These are phyloP conservation scores for Limnephilus auricula DNA, from an alignment of 2,888 invertebrate species.

Conservation along the genomic window DNA sequence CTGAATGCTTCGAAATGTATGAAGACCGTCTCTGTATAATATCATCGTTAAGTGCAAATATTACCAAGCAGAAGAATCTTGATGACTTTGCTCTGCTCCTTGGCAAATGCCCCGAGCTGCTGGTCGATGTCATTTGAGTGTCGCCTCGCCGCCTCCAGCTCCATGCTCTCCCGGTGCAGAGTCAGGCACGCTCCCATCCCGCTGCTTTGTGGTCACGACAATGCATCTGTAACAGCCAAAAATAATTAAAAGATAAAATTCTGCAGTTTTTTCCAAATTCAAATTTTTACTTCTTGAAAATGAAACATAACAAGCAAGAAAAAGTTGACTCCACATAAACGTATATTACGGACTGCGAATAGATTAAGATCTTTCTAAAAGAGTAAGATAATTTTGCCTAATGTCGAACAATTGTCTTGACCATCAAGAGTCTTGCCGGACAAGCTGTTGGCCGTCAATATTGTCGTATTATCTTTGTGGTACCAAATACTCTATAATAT, in stretches of 20 bases:
- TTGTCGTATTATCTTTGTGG: too few species aligned
- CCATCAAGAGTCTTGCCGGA: too few species aligned
- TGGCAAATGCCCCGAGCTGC: constrained; percentile 78
- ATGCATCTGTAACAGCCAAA: constrained; percentile 46
- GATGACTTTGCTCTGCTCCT: constrained; percentile 79
- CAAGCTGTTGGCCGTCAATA: too few species aligned
- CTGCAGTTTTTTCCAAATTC: background rate
- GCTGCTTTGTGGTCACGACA: constrained; percentile 52
- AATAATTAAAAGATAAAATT: background rate
- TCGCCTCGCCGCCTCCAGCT: constrained; percentile 74
- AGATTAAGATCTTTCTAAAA: too few species aligned
- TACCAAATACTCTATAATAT: too few species aligned
- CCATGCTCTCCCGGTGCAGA: constrained; percentile 79
- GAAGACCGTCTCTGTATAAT: too few species aligned
- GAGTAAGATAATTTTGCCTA: too few species aligned
- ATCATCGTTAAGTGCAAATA: background rate
- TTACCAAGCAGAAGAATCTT: constrained; percentile 80
- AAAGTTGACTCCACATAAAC: background rate
- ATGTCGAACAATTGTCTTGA: too few species aligned
- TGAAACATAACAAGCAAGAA: background rate
- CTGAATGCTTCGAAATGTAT: too few species aligned
- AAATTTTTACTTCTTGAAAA: background rate
- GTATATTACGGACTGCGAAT: too few species aligned
- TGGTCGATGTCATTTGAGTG: constrained; percentile 80
- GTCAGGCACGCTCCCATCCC: constrained; percentile 82